phyloP scores from a whole-genome alignment of 2,888 invertebrate genomes.

The Gastracanthus pulcherrimus region DNA sequence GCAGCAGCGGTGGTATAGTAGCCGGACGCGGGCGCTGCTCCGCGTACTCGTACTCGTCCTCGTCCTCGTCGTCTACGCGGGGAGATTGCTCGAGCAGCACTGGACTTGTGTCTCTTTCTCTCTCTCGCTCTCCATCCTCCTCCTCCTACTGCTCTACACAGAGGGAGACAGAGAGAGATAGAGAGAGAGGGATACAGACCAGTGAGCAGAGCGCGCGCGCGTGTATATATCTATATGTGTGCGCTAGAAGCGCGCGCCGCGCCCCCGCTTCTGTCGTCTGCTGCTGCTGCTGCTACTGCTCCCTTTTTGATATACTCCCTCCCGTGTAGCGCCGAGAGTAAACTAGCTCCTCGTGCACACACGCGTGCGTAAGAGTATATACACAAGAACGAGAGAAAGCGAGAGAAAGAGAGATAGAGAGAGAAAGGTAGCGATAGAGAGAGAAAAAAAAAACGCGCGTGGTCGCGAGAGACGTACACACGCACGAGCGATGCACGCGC shows the following conservation, averaged over 20 bases:
- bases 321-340: no score
- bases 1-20: background rate
- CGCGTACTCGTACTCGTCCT: background rate
- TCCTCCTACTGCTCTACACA: background rate
- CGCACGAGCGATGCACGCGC: background rate
- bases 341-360: background rate
- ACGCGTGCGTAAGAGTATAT: background rate
- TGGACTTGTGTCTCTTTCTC: background rate
- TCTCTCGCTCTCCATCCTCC: background rate
- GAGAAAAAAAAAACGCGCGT: background rate
- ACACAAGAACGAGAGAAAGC: background rate
- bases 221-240: background rate
- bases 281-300: background rate
- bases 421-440: background rate
- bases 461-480: no score
- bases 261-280: constrained; percentile 21
- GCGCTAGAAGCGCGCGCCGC: constrained; percentile 26
- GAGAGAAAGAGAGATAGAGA: constrained; percentile 9
- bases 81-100: constrained; percentile 33
- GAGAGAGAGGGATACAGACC: no score
- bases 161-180: no score
- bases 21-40: constrained; percentile 12
- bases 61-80: constrained; percentile 16
- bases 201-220: no score
- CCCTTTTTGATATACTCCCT: no score